phyloP scores from a whole-genome alignment of 2,797 vertebrate genomes.

The Gambelia wislizenii region DNA sequence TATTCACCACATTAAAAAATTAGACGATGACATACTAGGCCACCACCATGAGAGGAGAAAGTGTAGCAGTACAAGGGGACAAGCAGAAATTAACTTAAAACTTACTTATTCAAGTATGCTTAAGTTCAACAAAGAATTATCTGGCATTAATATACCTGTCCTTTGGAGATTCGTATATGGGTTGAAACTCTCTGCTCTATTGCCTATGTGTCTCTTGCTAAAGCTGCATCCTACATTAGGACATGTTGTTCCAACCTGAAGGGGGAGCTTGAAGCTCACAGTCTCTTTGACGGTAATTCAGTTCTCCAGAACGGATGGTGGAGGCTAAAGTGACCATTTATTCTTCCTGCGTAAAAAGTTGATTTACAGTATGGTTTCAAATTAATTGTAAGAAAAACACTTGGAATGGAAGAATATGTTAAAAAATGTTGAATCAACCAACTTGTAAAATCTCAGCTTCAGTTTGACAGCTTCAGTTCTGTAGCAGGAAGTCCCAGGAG shows the following conservation, averaged over 20 bases:
- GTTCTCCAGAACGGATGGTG: background rate
- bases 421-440: background rate
- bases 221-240: background rate
- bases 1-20: background rate
- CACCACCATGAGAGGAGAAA: background rate
- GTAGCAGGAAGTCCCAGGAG: background rate
- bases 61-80: background rate
- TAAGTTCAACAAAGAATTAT: background rate
- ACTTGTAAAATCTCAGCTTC: background rate
- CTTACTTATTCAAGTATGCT: background rate
- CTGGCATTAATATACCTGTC: background rate
- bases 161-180: background rate
- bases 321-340: background rate
- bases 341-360: background rate
- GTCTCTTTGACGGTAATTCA: background rate
- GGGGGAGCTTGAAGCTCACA: background rate
- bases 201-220: background rate
- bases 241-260: background rate
- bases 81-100: background rate
- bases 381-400: background rate
- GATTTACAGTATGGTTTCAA: background rate
- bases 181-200: too few relatives aligned
- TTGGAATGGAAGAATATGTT: background rate
- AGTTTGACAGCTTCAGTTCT: background rate
- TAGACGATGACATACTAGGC: background rate